These are phyloP conservation scores for Nephila pilipes DNA, from an alignment of 1,140 invertebrate species.

Conservation along the genomic window DNA sequence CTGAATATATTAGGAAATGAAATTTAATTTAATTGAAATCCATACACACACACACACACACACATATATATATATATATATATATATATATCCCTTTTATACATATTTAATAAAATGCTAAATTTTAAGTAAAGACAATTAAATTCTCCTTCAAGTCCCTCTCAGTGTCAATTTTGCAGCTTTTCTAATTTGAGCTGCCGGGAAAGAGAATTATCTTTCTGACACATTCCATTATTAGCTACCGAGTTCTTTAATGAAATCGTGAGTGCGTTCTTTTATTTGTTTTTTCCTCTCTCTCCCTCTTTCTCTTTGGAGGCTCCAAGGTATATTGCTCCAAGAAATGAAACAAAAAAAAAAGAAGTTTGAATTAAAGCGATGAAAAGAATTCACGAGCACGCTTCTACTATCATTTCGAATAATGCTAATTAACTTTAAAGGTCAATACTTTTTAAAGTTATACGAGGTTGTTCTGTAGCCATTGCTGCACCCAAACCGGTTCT, in stretches of 20 bases:
- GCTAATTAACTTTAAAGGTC: slow-evolving; percentile 35
- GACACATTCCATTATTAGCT: slow-evolving; percentile 34
- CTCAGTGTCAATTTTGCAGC: not conserved
- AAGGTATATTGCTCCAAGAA: not conserved
- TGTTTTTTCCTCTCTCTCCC: no score
- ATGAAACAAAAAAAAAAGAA: not conserved
- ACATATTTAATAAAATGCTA: no score
- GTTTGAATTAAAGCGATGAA: not conserved
- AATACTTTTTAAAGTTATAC: not conserved
- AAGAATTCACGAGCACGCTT: slow-evolving; percentile 16
- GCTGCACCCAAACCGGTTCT: not conserved
- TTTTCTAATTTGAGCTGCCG: not conserved
- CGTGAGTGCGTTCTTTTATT: not conserved
- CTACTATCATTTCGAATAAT: not conserved
- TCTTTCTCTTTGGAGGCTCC: not conserved
- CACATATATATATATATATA: no score
- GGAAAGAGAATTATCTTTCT: not conserved
- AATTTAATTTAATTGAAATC: no score
- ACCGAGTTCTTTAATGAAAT: slow-evolving; percentile 34
- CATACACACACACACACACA: no score
- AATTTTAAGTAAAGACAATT: not conserved
- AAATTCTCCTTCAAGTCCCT: not conserved
- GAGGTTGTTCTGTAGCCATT: not conserved
- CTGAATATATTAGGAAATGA: no score
- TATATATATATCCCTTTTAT: no score